Base-by-base conservation (phyloP, 2,113 vertebrate genomes). In the Bettongia penicillata region DNA sequence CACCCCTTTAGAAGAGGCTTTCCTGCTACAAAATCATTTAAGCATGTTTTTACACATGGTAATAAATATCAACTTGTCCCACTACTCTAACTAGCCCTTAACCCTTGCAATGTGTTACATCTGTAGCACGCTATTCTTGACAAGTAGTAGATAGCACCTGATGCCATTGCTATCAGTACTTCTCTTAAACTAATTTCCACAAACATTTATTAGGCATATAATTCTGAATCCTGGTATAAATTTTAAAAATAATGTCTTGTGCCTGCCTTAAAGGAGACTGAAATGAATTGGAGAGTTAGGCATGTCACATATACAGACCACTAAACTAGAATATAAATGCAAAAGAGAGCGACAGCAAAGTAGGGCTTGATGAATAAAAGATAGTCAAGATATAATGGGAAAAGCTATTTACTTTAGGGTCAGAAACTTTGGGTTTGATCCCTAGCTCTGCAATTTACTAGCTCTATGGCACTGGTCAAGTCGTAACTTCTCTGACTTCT, bases 121-220 rank as follows among this genome's bases (percentile, higher is more conserved):
- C 95, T 96, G 61, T 49, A 95, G 48, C 95, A 96, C 92, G 23
- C 93, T 97, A 57, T 90, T 98, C 93, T 93, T 24, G 93, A 53
- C 43, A 96, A 96, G 89, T 47, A 57, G 51, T 90, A 31, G 94
- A 31, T 37, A 90, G 93, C 51, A 0, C 55, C 50, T 0, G 0
- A 55, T 93, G 53, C 48, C 77, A 95, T 96, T 93, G 57, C 49
- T 97, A 52, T 93, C 96, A 98, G 91, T 98, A 97, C 94, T 93
- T 97, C 53, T 55, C 49, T 93, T 91, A 37, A 77, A 77, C 23
- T 16, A 3, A 77, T n/a, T 77, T n/a, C 55, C 8, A 61, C 55
- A 28, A 5, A 37, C 1, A n/a, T 77, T 77, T 77, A 77, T n/a
- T n/a, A 37, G 3, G 61, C 6, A 16, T 19, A 4, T 77, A 77